A percentile compares a stretch with the other conserved stretches of the same genome.
phyloP scores from a whole-genome alignment of 2,888 invertebrate genomes.

The Corythucha ciliata region DNA sequence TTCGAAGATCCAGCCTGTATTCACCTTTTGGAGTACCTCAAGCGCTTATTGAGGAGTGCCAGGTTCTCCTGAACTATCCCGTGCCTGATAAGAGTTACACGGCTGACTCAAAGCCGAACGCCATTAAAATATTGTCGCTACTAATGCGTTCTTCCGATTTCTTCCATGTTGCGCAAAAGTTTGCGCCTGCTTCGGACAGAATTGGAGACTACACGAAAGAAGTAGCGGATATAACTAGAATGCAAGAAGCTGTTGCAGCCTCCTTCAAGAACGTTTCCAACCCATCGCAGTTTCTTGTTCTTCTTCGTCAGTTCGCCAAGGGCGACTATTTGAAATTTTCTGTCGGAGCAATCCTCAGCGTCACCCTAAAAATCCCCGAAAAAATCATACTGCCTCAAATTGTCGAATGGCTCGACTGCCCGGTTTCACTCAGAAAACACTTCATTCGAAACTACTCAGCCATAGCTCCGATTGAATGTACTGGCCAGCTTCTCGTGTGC shows the following conservation, averaged over 20 bases:
- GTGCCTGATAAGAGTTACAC: too few species aligned
- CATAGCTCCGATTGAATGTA: conserved; percentile 20
- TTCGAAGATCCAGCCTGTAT: conserved; percentile 14
- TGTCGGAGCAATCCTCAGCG: conserved; percentile 21
- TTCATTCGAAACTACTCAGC: conserved; percentile 16
- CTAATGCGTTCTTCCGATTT: conserved; percentile 9
- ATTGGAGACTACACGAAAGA: conserved; percentile 23
- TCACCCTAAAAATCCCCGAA: conserved; percentile 20
- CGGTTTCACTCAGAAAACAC: conserved; percentile 27
- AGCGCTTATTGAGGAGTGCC: neutral
- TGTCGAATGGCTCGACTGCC: conserved; percentile 22
- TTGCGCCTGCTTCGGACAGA: conserved; percentile 9
- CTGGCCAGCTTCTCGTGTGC: conserved; percentile 8
- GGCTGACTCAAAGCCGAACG: conserved; percentile 3
- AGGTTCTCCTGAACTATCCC: too few species aligned
- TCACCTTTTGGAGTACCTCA: conserved; percentile 10
- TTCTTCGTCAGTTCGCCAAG: conserved; percentile 21
- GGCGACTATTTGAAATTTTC: conserved; percentile 29
- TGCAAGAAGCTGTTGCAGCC: conserved; percentile 17
- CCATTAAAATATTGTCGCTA: conserved; percentile 21
- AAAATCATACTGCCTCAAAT: conserved; percentile 20
- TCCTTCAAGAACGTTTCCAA: conserved; percentile 18
- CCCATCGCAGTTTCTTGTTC: conserved; percentile 17
- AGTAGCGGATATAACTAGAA: conserved; percentile 8
- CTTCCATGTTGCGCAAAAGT: conserved; percentile 7